Conservation (phyloP, 2,113 vertebrate species). For the Notiomystis cincta region DNA sequence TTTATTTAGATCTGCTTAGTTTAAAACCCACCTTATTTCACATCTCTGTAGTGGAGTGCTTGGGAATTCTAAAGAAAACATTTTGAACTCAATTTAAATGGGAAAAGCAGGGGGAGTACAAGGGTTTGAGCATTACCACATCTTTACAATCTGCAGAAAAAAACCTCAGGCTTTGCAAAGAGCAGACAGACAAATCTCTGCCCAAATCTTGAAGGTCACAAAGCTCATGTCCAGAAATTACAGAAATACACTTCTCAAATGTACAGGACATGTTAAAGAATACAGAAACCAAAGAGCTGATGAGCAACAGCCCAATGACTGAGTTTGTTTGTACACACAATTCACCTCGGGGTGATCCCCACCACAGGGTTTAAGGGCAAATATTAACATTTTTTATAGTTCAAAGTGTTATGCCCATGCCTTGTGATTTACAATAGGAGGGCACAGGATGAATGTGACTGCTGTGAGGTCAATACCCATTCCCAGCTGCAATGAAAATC, state of each 20-base stretch:
- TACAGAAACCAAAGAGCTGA: neutral
- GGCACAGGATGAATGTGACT: neutral
- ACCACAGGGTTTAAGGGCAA: neutral
- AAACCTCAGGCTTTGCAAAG: neutral
- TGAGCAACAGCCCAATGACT: neutral
- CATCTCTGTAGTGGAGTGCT: neutral
- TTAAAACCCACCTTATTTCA: neutral
- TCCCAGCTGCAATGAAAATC: neutral
- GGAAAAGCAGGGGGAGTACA: neutral
- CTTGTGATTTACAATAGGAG: neutral
- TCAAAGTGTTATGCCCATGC: neutral
- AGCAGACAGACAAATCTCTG: neutral
- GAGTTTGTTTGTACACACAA: neutral
- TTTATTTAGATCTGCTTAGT: neutral
- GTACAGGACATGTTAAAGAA: neutral
- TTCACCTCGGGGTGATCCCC: neutral
- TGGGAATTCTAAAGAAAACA: neutral
- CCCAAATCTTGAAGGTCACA: neutral
- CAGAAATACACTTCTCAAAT: neutral
- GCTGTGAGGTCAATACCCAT: neutral
- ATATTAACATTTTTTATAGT: neutral
- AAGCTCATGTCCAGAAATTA: neutral
- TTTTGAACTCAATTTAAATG: neutral
- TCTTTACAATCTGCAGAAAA: neutral
- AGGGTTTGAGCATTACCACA: neutral